phyloP scores from a whole-genome alignment of 1,140 invertebrate genomes.

The Sitobion miscanthi region DNA sequence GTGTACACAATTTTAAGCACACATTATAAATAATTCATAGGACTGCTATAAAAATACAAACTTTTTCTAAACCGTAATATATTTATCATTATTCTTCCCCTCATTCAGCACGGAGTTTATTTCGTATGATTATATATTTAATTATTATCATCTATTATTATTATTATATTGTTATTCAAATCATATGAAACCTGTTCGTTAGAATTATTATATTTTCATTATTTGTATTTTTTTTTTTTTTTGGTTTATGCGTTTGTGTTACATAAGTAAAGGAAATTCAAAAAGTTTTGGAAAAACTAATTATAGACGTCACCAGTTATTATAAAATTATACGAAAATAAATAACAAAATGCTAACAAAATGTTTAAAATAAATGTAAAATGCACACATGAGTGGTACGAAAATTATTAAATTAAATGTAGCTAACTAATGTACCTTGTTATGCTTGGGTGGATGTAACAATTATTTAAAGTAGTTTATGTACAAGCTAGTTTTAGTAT shows the following conservation, averaged over 20 bases:
- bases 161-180: background rate
- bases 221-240: background rate
- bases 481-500: background rate
- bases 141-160: background rate
- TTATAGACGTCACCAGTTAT: background rate
- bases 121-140: background rate
- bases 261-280: background rate
- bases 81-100: background rate
- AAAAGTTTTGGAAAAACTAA: background rate
- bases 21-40: slow-evolving; percentile 4
- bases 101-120: background rate
- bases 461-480: slow-evolving; percentile 10
- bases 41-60: background rate
- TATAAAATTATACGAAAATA: background rate
- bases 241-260: background rate
- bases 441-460: background rate
- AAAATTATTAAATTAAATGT: background rate
- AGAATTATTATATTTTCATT: background rate
- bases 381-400: background rate
- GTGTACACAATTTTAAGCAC: background rate
- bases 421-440: background rate
- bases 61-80: background rate
- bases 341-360: background rate
- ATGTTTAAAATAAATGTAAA: background rate
- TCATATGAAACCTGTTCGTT: background rate